phyloP scores from a whole-genome alignment of 2,113 vertebrate species.

The Cinclus mexicanus region DNA sequence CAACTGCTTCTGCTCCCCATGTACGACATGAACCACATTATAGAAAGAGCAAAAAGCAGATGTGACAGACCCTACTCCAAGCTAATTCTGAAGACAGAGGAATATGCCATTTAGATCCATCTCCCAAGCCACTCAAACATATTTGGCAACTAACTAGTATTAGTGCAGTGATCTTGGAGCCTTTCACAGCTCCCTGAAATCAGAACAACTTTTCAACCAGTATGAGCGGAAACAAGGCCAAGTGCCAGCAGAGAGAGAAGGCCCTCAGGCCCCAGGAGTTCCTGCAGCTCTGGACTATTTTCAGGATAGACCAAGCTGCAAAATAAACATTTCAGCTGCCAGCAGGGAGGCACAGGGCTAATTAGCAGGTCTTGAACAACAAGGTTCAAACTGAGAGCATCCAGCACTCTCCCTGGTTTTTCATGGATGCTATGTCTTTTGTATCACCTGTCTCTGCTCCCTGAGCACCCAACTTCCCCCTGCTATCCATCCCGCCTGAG shows the following conservation, averaged over 20 bases:
- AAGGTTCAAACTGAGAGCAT: neutral
- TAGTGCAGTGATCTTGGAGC: neutral
- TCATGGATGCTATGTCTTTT: neutral
- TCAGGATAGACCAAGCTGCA: neutral
- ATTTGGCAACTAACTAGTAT: neutral
- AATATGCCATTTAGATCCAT: neutral
- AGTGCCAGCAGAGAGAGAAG: neutral
- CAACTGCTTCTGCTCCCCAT: neutral
- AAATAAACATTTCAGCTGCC: neutral
- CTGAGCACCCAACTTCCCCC: neutral
- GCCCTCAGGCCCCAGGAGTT: neutral
- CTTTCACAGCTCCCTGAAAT: neutral
- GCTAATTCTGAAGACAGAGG: neutral
- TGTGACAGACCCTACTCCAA: fast-evolving
- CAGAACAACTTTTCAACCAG: neutral
- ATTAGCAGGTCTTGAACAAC: neutral
- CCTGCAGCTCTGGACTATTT: neutral
- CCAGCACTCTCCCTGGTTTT: neutral
- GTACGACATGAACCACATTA: neutral
- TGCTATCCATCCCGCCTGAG: neutral
- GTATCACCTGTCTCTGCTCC: neutral
- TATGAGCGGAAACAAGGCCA: neutral
- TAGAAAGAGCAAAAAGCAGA: neutral
- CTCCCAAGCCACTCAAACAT: neutral
- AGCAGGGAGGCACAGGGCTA: neutral